Conservation (phyloP, 64 coral and sea anemone species). For the Trachythela sp. region DNA sequence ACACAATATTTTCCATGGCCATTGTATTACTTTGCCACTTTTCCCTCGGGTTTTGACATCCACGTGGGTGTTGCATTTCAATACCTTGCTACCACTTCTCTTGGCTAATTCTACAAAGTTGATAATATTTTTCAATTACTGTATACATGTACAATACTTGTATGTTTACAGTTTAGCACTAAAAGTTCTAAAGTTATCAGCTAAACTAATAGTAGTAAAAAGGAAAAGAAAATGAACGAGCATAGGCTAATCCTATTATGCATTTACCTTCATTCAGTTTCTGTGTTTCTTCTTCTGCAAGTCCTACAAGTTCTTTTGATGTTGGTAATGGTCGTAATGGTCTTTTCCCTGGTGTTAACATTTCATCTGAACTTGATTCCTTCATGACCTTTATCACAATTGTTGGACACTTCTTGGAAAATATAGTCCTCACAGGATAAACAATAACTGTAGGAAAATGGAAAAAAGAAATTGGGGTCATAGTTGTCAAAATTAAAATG, state of each 20-base stretch:
- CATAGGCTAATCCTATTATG: too few species aligned
- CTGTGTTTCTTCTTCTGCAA: not conserved
- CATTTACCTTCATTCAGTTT: constrained; percentile 19
- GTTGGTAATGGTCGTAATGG: not conserved
- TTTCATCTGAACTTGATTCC: not conserved
- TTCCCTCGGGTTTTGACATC: constrained; percentile 21
- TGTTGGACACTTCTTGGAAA: constrained; percentile 38
- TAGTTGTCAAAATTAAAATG: not conserved
- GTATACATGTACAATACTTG: not conserved
- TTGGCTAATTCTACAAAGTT: not conserved
- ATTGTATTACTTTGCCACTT: constrained; percentile 23
- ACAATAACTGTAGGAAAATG: constrained; percentile 36
- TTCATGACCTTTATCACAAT: constrained; percentile 53
- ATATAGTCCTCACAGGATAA: constrained; percentile 45
- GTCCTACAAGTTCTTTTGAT: not conserved
- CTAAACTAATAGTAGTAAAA: not conserved
- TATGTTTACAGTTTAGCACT: not conserved
- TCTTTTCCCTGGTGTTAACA: not conserved
- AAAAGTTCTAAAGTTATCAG: not conserved
- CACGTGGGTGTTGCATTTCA: not conserved
- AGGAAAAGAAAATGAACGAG: too few species aligned
- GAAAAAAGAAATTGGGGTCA: not conserved
- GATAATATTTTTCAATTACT: not conserved
- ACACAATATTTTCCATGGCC: constrained; percentile 50
- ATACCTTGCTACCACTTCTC: not conserved